Conservation (phyloP, 2,797 vertebrate species). For the Chloroceryle amazona region DNA sequence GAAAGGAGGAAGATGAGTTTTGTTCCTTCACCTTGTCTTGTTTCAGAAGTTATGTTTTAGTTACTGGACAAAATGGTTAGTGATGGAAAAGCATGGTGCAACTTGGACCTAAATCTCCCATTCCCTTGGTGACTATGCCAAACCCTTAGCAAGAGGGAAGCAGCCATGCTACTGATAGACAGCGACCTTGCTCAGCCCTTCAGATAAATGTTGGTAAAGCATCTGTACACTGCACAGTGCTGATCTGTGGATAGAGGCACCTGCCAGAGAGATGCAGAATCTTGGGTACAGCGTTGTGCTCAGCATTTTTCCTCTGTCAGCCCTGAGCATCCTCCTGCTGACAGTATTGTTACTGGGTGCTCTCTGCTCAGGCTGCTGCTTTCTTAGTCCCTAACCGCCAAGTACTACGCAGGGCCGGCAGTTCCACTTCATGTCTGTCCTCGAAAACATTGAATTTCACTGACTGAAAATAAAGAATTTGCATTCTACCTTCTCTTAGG, state of each 20-base stretch:
- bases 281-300: background rate
- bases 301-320: background rate
- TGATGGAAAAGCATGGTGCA: background rate
- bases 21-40: background rate
- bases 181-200: background rate
- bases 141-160: background rate
- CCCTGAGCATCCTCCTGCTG: background rate
- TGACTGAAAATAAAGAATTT: background rate
- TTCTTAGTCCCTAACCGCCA: background rate
- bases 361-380: background rate
- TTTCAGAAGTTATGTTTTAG: background rate
- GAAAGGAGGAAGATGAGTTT: background rate
- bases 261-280: background rate
- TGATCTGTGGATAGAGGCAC: background rate
- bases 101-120: background rate
- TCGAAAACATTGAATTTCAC: background rate
- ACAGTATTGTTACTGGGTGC: background rate
- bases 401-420: background rate
- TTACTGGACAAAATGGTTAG: background rate
- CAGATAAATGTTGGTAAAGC: background rate
- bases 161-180: background rate
- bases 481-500: background rate
- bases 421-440: background rate
- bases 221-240: accelerated
- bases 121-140: background rate